Conservation (phyloP, 1,140 invertebrate genomes). For the Caerostris darwini region DNA sequence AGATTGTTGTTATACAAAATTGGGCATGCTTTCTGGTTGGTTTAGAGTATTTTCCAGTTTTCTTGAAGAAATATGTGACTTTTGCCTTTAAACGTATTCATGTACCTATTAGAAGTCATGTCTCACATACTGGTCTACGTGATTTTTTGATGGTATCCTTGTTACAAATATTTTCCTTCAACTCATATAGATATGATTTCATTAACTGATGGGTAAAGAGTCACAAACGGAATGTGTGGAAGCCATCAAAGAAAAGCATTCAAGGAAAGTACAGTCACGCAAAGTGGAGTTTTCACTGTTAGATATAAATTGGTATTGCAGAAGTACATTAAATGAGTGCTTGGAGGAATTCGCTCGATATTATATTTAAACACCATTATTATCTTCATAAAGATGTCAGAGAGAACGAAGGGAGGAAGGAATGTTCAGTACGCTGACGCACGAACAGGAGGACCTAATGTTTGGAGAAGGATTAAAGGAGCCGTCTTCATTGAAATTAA, state of each 20-base stretch:
- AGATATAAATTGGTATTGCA: not conserved
- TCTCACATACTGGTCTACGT: too few relatives aligned
- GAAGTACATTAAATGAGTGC: not conserved
- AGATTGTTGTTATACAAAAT: too few relatives aligned
- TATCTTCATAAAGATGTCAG: conserved; percentile 18
- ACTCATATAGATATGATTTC: too few relatives aligned
- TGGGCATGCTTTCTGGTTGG: too few relatives aligned
- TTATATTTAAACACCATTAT: conserved; percentile 21
- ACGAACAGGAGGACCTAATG: not conserved
- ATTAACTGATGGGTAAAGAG: not conserved
- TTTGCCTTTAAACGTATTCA: too few relatives aligned
- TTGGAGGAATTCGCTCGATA: not conserved
- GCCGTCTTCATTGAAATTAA: conserved; percentile 6
- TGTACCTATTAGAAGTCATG: too few relatives aligned
- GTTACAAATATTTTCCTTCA: too few relatives aligned
- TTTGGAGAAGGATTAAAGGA: not conserved
- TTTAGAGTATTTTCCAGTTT: too few relatives aligned
- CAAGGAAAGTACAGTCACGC: not conserved
- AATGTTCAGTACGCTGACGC: not conserved
- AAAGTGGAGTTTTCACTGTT: not conserved
- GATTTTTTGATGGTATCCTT: too few relatives aligned
- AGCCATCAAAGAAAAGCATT: not conserved
- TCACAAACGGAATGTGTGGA: not conserved
- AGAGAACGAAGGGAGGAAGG: not conserved
- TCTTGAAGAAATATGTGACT: too few relatives aligned